These are phyloP conservation scores for Listronotus oregonensis DNA, from an alignment of 1,140 invertebrate species.

Conservation along the genomic window DNA sequence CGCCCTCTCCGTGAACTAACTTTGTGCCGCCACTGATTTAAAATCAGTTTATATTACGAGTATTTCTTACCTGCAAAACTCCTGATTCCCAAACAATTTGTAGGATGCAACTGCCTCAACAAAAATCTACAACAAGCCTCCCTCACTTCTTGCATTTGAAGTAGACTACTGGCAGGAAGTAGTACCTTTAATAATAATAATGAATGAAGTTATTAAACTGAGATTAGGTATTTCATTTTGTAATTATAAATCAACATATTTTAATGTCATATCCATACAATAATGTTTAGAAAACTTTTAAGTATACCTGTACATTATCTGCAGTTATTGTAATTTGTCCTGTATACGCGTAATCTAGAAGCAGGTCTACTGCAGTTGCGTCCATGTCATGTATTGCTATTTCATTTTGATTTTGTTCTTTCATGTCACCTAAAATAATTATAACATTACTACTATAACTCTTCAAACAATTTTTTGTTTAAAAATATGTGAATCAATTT, in stretches of 20 bases:
- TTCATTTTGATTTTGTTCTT: slow-evolving; percentile 64
- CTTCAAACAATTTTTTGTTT: too few species aligned
- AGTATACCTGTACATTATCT: slow-evolving; percentile 71
- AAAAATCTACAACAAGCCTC: slow-evolving; percentile 81
- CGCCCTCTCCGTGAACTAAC: too few species aligned
- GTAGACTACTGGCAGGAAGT: slow-evolving; percentile 75
- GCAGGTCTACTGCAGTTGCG: slow-evolving; percentile 63
- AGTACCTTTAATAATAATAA: slow-evolving; percentile 57
- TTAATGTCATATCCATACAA: too few species aligned
- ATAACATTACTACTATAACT: too few species aligned
- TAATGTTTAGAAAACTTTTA: too few species aligned
- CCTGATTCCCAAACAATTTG: slow-evolving; percentile 77
- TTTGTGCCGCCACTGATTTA: too few species aligned
- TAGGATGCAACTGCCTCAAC: slow-evolving; percentile 73
- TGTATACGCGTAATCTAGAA: slow-evolving; percentile 78
- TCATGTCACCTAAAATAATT: slow-evolving; percentile 65
- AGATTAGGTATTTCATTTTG: too few species aligned
- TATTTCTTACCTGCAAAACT: slow-evolving; percentile 66
- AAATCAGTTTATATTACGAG: background rate
- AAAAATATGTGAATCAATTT: too few species aligned
- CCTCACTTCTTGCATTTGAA: slow-evolving; percentile 75
- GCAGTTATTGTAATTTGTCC: slow-evolving; percentile 77
- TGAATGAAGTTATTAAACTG: too few species aligned
- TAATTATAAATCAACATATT: too few species aligned
- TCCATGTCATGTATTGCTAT: slow-evolving; percentile 70